Conservation (phyloP, 2,113 vertebrate species). For the Pleuronectes platessa region DNA sequence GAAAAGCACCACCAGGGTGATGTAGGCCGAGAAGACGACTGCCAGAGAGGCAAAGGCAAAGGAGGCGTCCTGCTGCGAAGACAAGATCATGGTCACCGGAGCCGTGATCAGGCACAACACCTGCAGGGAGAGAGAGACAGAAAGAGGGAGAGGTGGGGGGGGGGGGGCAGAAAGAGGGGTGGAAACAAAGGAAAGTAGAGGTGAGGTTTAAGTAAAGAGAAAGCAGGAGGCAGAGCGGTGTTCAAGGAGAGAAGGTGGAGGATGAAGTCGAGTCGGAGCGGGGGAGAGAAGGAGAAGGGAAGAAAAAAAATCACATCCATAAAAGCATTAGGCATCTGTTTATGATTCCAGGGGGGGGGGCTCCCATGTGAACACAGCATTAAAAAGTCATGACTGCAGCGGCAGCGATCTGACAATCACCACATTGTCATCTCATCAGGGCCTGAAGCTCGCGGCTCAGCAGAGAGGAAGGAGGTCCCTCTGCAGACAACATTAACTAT, state of each 20-base stretch:
- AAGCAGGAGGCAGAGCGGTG: not conserved
- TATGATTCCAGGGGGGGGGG: slow-evolving; percentile 55
- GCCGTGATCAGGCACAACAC: slow-evolving; percentile 96
- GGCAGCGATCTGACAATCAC: slow-evolving; percentile 51
- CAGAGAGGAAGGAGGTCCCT: slow-evolving; percentile 54
- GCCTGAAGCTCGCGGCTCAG: slow-evolving; percentile 46
- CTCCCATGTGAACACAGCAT: slow-evolving; percentile 66
- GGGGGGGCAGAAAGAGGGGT: not conserved
- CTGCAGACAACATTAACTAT: slow-evolving; percentile 65
- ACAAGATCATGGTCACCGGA: slow-evolving; percentile 96
- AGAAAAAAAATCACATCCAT: slow-evolving; percentile 51
- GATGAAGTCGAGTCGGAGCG: not conserved
- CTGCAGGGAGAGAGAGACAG: slow-evolving; percentile 67
- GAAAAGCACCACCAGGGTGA: slow-evolving; percentile 95
- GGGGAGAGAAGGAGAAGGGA: slow-evolving; percentile 14
- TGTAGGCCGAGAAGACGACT: slow-evolving; percentile 95
- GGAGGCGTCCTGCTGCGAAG: slow-evolving; percentile 94
- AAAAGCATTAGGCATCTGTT: slow-evolving; percentile 66
- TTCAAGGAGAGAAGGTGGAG: slow-evolving; percentile 2
- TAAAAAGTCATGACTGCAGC: slow-evolving; percentile 71
- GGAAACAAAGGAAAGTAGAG: not conserved
- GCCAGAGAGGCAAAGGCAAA: slow-evolving; percentile 94
- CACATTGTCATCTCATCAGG: slow-evolving; percentile 54
- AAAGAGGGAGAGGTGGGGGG: not conserved
- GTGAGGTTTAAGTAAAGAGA: slow-evolving; percentile 27